Percentiles rank a stretch among this genome's conserved stretches.
phyloP scores from a whole-genome alignment of 2,797 vertebrate genomes.

The Galaxias olidus region DNA sequence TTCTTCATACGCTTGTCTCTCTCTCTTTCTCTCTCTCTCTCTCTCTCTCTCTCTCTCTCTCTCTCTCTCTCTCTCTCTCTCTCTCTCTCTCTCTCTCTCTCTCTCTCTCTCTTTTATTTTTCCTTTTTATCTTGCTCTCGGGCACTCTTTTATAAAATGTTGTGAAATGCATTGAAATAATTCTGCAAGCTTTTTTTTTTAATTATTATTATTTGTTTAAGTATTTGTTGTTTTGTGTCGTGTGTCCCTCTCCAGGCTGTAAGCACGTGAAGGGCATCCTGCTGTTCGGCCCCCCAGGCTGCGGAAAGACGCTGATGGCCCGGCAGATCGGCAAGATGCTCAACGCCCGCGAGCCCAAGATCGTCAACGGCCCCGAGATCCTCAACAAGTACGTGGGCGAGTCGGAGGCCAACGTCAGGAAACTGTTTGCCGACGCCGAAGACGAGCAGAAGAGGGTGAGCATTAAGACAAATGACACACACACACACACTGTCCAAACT shows the following conservation, averaged over 20 bases:
- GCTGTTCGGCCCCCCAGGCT: slow-evolving; percentile 85
- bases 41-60: background rate
- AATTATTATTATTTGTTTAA: too few relatives aligned
- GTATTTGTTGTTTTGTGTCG: too few relatives aligned
- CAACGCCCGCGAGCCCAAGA: slow-evolving; percentile 86
- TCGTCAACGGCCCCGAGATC: slow-evolving; percentile 87
- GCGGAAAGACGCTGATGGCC: slow-evolving; percentile 88
- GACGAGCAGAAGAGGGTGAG: slow-evolving; percentile 87
- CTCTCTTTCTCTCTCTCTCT: background rate
- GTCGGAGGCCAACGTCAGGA: slow-evolving; percentile 87
- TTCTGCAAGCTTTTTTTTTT: too few relatives aligned
- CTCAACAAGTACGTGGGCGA: slow-evolving; percentile 90
- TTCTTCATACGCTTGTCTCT: too few relatives aligned
- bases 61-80: background rate
- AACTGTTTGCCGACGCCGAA: slow-evolving; percentile 88
- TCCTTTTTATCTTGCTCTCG: too few relatives aligned
- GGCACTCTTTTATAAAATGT: too few relatives aligned
- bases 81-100: background rate
- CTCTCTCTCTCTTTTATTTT: background rate
- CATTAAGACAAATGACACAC: background rate
- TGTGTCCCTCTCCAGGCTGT: slow-evolving; percentile 72
- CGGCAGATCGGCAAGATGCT: slow-evolving; percentile 90
- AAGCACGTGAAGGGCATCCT: slow-evolving; percentile 90
- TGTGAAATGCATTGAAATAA: too few relatives aligned
- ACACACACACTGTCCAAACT: too few relatives aligned